These are phyloP conservation scores for Tetrax tetrax DNA, from an alignment of 2,113 vertebrate genomes.

Conservation along the genomic window DNA sequence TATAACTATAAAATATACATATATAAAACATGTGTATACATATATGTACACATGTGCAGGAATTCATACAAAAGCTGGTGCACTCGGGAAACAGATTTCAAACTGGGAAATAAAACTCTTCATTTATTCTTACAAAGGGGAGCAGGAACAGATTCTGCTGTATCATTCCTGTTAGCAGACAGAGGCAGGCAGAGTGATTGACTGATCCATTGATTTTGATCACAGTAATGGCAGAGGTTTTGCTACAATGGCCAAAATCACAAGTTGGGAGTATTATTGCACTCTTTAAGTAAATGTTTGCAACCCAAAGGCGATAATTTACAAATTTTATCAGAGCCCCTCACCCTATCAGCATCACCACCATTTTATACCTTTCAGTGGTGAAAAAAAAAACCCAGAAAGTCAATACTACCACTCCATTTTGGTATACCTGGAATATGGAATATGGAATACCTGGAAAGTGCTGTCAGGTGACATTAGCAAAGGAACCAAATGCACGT, in stretches of 20 bases:
- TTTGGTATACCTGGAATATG: not conserved
- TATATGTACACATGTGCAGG: fast-evolving
- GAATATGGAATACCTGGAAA: no score
- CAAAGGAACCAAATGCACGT: not conserved
- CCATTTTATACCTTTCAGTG: not conserved
- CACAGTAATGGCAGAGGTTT: not conserved
- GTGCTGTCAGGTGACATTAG: conserved; percentile 12
- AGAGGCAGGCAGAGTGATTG: not conserved
- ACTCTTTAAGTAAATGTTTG: not conserved
- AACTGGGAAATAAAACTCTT: not conserved
- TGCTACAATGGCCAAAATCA: not conserved
- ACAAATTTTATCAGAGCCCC: not conserved
- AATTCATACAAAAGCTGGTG: not conserved
- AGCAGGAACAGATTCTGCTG: not conserved
- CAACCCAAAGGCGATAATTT: not conserved
- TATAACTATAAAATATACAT: not conserved
- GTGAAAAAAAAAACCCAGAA: not conserved
- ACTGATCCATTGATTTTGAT: conserved; percentile 35
- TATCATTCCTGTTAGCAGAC: not conserved
- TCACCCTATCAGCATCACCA: not conserved
- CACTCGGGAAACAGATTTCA: not conserved
- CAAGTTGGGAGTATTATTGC: not conserved
- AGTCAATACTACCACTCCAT: not conserved
- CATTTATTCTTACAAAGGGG: not conserved
- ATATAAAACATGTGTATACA: no score